These are phyloP conservation scores for Leptinotarsa texana DNA, from an alignment of 1,140 invertebrate genomes.

Conservation along the genomic window DNA sequence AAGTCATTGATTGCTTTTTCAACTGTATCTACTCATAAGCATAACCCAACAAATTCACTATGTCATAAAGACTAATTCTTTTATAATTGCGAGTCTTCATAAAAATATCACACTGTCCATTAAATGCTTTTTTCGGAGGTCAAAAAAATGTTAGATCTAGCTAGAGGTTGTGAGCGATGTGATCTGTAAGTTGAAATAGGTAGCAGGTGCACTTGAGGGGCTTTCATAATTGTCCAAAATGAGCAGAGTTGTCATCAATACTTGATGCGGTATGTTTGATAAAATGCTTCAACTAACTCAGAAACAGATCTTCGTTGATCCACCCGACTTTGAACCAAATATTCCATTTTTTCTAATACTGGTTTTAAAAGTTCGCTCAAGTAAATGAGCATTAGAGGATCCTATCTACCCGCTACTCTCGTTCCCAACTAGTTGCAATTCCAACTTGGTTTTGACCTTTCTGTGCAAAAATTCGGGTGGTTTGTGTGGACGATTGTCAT, in stretches of 20 bases:
- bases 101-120: neutral
- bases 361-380: neutral
- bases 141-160: neutral
- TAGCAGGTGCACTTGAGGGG: too few relatives aligned
- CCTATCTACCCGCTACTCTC: neutral
- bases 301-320: too few relatives aligned
- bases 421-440: neutral
- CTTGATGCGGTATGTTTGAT: too few relatives aligned
- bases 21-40: conserved; percentile 19
- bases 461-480: neutral
- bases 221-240: too few relatives aligned
- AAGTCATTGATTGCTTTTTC: conserved; percentile 19
- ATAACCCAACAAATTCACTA: neutral
- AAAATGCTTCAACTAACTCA: too few relatives aligned
- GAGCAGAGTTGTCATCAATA: too few relatives aligned
- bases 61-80: conserved; percentile 13
- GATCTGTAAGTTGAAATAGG: too few relatives aligned
- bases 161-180: too few relatives aligned
- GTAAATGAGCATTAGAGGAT: conserved; percentile 11
- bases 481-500: neutral
- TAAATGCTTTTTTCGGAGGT: neutral
- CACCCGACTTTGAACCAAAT: too few relatives aligned
- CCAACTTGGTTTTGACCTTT: neutral
- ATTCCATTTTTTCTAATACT: too few relatives aligned
- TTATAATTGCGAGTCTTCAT: neutral